Conservation (phyloP, 2,113 vertebrate species). For the Shinisaurus crocodilurus region DNA sequence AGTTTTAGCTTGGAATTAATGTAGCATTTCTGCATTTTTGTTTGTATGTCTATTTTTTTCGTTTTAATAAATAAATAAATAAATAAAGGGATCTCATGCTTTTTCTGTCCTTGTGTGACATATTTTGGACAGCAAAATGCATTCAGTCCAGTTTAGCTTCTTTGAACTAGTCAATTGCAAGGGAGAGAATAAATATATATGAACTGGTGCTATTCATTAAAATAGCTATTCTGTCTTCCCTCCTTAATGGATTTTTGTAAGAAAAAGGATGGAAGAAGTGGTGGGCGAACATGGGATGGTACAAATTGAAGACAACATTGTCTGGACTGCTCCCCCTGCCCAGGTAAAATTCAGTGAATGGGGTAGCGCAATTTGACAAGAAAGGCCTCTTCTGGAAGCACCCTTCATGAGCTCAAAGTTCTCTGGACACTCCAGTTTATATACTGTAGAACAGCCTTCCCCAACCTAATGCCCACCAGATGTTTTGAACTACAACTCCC, state of each 20-base stretch:
- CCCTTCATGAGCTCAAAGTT: neutral
- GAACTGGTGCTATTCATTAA: neutral
- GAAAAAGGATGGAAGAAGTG: neutral
- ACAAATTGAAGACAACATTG: too few species aligned
- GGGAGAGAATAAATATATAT: neutral
- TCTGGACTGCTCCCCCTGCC: neutral
- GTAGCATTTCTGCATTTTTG: slow-evolving; percentile 12
- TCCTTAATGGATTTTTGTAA: neutral
- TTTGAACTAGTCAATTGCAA: neutral
- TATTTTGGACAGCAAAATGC: neutral
- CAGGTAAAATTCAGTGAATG: neutral
- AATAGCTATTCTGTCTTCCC: neutral
- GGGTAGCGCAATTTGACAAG: neutral
- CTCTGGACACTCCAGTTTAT: neutral
- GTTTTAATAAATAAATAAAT: slow-evolving; percentile 56
- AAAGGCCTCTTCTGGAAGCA: neutral
- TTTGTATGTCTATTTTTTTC: neutral
- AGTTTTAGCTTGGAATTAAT: slow-evolving; percentile 79
- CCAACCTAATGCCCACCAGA: too few species aligned
- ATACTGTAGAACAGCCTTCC: neutral
- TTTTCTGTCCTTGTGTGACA: slow-evolving; percentile 28
- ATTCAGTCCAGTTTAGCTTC: slow-evolving; percentile 18
- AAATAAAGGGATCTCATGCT: slow-evolving; percentile 43
- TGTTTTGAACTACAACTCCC: neutral
- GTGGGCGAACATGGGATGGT: neutral